Conservation (phyloP, 2,888 invertebrate genomes). For the Rotaria macrura region DNA sequence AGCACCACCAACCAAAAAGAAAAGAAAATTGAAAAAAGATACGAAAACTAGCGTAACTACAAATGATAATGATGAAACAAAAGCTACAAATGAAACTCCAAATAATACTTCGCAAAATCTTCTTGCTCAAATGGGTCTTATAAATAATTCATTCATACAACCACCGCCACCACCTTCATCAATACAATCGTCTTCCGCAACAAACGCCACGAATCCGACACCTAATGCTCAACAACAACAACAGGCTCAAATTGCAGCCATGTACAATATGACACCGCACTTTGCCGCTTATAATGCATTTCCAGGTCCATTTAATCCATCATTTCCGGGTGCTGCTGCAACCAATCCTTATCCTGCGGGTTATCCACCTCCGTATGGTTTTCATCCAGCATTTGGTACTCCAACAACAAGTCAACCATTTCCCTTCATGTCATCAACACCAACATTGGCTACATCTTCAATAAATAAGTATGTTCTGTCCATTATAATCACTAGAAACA, state of each 20-base stretch:
- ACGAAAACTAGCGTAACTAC: neutral
- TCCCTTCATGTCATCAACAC: neutral
- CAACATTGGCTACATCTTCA: neutral
- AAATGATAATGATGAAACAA: neutral
- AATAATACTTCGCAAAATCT: neutral
- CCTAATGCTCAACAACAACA: slow-evolving; percentile 1
- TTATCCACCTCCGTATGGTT: neutral
- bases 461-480: neutral
- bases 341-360: neutral
- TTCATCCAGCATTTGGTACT: neutral
- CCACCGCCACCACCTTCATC: neutral
- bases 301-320: neutral
- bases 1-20: neutral
- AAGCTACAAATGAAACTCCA: neutral
- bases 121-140: neutral
- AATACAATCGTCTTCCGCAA: neutral
- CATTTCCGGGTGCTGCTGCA: neutral
- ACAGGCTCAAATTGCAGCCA: neutral
- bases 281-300: neutral
- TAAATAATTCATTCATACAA: neutral
- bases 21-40: neutral
- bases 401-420: neutral
- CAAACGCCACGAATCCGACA: neutral
- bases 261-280: slow-evolving; percentile 8
- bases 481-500: neutral